A percentile compares a stretch with the other conserved stretches of the same genome.
Conservation (phyloP, 2,888 invertebrate species). For the Drosophila macrospina region DNA sequence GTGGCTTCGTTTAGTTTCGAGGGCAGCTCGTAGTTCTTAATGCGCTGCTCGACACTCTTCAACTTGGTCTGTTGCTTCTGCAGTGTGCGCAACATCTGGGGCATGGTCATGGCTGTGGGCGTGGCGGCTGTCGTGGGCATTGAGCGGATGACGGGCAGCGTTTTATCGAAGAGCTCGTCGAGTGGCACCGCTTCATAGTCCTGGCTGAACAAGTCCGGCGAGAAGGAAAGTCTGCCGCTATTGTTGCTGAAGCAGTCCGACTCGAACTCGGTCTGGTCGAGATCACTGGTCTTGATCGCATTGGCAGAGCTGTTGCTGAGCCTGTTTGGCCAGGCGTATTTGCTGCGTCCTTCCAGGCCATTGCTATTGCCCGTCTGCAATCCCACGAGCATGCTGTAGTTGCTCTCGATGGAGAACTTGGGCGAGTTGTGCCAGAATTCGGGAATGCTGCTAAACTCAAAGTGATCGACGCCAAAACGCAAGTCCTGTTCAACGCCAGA, state of each 20-base stretch:
- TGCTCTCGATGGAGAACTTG: constrained; percentile 80
- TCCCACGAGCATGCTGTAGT: constrained; percentile 82
- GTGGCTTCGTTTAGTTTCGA: constrained; percentile 43
- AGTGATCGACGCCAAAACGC: constrained; percentile 81
- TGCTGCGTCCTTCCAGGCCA: constrained; percentile 76
- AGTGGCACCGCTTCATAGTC: constrained; percentile 80
- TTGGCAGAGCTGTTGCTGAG: constrained; percentile 53
- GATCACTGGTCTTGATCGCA: constrained; percentile 76
- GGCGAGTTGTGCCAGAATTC: constrained; percentile 68
- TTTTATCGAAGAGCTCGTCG: constrained; percentile 78
- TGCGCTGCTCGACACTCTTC: constrained; percentile 66
- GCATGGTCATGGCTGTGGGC: constrained; percentile 48
- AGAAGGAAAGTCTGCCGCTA: constrained; percentile 68
- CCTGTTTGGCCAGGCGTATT: constrained; percentile 78
- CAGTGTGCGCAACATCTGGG: constrained; percentile 74
- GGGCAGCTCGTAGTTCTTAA: constrained; percentile 63
- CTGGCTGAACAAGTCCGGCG: constrained; percentile 74
- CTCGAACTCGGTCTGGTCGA: constrained; percentile 80
- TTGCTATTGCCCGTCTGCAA: constrained; percentile 76
- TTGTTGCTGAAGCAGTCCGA: constrained; percentile 70
- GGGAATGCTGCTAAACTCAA: constrained; percentile 79
- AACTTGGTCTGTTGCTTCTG: constrained; percentile 73
- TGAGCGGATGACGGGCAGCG: constrained; percentile 24
- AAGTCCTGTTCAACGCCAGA: constrained; percentile 46
- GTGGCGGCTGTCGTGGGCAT: constrained; percentile 32